Evolutionary conservation across 2,113 vertebrate species (phyloP).

Genomic region (Pteronura brasiliensis): DNA sequence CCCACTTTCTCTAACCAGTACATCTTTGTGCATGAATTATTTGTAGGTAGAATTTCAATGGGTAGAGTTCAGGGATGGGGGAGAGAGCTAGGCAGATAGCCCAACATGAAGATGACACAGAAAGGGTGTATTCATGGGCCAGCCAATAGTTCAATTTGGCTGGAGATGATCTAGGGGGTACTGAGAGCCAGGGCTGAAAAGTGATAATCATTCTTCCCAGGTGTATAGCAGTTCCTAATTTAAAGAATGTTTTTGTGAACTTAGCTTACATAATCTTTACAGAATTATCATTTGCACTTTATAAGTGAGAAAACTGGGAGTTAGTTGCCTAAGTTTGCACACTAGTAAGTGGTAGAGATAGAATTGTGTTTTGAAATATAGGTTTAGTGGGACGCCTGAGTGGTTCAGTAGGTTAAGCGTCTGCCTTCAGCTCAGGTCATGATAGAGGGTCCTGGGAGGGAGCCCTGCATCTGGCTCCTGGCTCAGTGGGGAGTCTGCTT

Average conservation of each 20-base stretch:
- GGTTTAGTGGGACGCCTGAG: not conserved
- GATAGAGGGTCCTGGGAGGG: not conserved
- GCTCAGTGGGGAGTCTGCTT: not conserved
- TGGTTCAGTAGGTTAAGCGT: not conserved
- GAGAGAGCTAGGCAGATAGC: not conserved
- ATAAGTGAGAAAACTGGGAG: not conserved
- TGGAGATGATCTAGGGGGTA: not conserved
- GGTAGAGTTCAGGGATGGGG: not conserved
- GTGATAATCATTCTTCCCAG: not conserved
- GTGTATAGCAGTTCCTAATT: not conserved
- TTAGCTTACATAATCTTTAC: not conserved
- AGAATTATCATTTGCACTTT: not conserved
- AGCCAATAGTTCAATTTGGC: not conserved
- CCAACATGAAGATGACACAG: not conserved
- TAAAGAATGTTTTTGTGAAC: not conserved
- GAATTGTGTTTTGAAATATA: not conserved
- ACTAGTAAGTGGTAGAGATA: not conserved
- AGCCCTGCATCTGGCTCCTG: not conserved
- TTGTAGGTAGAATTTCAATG: not conserved
- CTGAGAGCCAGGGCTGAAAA: not conserved
- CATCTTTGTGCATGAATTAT: not conserved
- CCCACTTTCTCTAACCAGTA: not conserved
- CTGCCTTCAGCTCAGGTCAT: not conserved
- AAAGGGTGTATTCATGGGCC: not conserved
- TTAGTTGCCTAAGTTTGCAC: not conserved